These are phyloP conservation scores for Napeogenes sylphis DNA, from an alignment of 2,888 invertebrate genomes.

Conservation along the genomic window DNA sequence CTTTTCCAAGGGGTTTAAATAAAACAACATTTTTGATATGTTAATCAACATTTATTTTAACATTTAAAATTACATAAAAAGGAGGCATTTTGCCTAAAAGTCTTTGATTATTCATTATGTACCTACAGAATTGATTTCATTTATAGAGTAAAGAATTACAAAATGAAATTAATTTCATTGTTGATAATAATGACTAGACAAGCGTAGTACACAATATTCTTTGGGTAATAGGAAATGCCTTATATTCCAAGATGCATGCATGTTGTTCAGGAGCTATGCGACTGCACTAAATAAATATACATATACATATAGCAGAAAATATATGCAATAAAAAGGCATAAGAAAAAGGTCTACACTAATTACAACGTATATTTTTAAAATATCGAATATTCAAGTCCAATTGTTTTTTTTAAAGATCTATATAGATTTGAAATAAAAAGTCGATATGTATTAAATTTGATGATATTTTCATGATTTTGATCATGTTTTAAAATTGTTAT, in stretches of 20 bases:
- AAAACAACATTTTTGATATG: slow-evolving; percentile 63
- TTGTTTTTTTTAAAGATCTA: slow-evolving; percentile 25
- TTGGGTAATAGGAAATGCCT: not conserved
- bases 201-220: not conserved
- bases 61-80: slow-evolving; percentile 77
- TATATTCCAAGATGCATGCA: not conserved
- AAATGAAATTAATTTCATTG: slow-evolving; percentile 11
- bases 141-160: slow-evolving; percentile 52
- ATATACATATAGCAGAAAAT: too few relatives aligned
- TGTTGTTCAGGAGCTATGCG: too few relatives aligned
- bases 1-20: slow-evolving; percentile 37
- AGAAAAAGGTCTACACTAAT: too few relatives aligned
- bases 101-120: slow-evolving; percentile 66
- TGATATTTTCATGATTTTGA: slow-evolving; percentile 22
- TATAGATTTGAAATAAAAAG: slow-evolving; percentile 25
- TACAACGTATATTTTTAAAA: too few relatives aligned
- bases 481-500: slow-evolving; percentile 17
- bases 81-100: slow-evolving; percentile 73
- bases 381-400: not conserved
- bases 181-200: not conserved
- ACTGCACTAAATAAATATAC: slow-evolving; percentile 9
- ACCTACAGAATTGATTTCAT: slow-evolving; percentile 72
- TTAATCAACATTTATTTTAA: slow-evolving; percentile 75
- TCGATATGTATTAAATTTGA: slow-evolving; percentile 39
- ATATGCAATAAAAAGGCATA: too few relatives aligned